Evolutionary conservation across 2,113 vertebrate genomes (phyloP).

Genomic region (Gasterosteus nipponicus): DNA sequence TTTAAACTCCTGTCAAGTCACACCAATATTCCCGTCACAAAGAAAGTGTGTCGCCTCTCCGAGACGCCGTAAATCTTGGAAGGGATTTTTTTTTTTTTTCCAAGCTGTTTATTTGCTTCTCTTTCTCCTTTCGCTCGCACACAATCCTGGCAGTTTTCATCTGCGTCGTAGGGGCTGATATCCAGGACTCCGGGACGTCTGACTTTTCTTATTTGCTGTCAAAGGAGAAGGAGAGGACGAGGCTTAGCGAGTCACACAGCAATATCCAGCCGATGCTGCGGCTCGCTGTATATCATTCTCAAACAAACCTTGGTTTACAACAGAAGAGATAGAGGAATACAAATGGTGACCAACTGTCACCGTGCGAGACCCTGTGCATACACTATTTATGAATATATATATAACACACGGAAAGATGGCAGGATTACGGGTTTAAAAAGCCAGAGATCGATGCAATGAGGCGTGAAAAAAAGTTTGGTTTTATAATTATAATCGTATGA

Average conservation of each 20-base stretch:
- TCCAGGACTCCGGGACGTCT: conserved; percentile 66
- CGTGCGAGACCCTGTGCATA: not conserved
- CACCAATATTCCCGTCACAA: conserved; percentile 60
- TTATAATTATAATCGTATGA: not conserved
- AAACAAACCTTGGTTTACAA: conserved; percentile 55
- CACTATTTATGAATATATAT: not conserved
- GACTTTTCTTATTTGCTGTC: conserved; percentile 72
- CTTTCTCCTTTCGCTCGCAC: conserved; percentile 51
- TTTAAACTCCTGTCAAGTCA: conserved; percentile 77
- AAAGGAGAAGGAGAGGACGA: conserved; percentile 63
- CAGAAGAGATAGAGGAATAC: conserved; percentile 33
- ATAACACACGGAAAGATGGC: not conserved
- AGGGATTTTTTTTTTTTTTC: conserved; percentile 66
- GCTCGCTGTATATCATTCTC: conserved; percentile 46
- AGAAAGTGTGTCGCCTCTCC: conserved; percentile 66
- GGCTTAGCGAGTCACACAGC: conserved; percentile 48
- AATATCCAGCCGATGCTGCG: conserved; percentile 38
- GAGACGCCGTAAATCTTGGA: conserved; percentile 53
- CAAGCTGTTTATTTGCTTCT: conserved; percentile 70
- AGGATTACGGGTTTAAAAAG: not conserved
- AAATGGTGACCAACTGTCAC: conserved; percentile 10
- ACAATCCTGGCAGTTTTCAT: conserved; percentile 70
- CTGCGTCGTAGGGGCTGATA: conserved; percentile 66
- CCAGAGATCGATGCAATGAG: conserved; percentile 1
- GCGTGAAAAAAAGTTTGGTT: not conserved